A percentile compares a stretch with the other conserved stretches of the same genome.
phyloP scores from a whole-genome alignment of 2,888 invertebrate genomes.

The Lasioglossum zephyrum region DNA sequence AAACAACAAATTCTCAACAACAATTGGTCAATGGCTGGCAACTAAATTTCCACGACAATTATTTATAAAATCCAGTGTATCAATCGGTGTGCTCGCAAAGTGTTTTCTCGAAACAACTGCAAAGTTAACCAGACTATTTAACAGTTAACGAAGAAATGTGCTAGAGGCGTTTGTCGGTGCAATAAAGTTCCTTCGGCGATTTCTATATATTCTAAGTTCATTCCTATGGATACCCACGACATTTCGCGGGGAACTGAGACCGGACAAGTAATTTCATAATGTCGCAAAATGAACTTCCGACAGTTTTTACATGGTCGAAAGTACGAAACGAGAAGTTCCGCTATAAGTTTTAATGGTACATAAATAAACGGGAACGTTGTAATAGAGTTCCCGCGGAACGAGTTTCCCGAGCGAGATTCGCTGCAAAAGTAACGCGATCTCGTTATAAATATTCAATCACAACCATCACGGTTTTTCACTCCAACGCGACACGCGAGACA shows the following conservation, averaged over 20 bases:
- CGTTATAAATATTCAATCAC: conserved; percentile 69
- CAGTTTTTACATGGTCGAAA: conserved; percentile 58
- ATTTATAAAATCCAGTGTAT: background rate
- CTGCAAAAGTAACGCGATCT: conserved; percentile 55
- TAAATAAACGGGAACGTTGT: conserved; percentile 67
- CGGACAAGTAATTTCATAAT: conserved; percentile 61
- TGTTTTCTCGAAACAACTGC: background rate
- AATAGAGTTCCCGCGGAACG: conserved; percentile 63
- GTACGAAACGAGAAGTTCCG: conserved; percentile 61
- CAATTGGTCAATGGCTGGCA: background rate
- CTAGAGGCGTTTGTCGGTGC: conserved; percentile 19
- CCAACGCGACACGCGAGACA: conserved; percentile 32
- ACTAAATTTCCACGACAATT: background rate
- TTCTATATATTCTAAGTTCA: conserved; percentile 38
- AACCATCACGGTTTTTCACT: conserved; percentile 52
- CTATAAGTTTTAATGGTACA: conserved; percentile 70
- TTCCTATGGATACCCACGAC: conserved; percentile 30
- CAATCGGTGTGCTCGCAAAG: background rate
- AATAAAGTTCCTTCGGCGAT: conserved; percentile 47
- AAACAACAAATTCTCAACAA: background rate
- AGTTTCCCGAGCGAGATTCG: conserved; percentile 53
- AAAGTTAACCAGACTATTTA: background rate
- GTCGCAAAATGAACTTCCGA: conserved; percentile 55
- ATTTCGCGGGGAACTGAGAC: conserved; percentile 17
- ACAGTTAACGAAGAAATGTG: background rate